Conservation (phyloP, 2,888 invertebrate genomes). For the Drosophila acutilabella region DNA sequence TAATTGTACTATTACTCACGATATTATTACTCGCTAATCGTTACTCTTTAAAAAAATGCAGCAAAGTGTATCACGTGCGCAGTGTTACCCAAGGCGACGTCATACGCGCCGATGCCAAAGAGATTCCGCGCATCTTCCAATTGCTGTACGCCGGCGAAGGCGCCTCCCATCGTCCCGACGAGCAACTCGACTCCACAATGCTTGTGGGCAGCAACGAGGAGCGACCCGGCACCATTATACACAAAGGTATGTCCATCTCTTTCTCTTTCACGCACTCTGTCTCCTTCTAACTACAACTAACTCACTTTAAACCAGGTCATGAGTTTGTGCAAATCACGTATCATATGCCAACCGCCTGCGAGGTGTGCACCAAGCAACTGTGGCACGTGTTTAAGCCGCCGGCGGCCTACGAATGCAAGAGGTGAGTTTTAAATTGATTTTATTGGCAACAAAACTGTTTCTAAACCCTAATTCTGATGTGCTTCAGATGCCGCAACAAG, state of each 20-base stretch:
- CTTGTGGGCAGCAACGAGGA: constrained; percentile 85
- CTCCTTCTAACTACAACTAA: not conserved
- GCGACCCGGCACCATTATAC: constrained; percentile 84
- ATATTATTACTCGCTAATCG: not conserved
- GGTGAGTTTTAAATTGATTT: constrained; percentile 83
- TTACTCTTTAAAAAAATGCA: constrained; percentile 84
- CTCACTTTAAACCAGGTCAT: constrained; percentile 88
- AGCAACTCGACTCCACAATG: constrained; percentile 87
- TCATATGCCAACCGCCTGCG: constrained; percentile 99
- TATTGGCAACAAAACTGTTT: not conserved
- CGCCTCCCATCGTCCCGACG: constrained; percentile 93
- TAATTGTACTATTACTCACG: not conserved
- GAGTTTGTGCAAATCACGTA: constrained; percentile 98
- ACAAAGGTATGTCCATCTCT: constrained; percentile 82
- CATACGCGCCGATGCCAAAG: constrained; percentile 98
- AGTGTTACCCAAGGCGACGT: constrained; percentile 99
- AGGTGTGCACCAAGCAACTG: constrained; percentile 97
- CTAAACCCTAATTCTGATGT: not conserved
- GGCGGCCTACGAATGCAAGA: constrained; percentile 97
- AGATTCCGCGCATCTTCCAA: constrained; percentile 99
- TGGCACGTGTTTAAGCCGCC: constrained; percentile 99
- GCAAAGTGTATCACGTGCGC: constrained; percentile 99
- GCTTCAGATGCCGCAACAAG: constrained; percentile 95
- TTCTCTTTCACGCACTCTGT: constrained; percentile 3
- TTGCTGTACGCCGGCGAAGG: constrained; percentile 98